Conservation (phyloP, 2,888 invertebrate genomes). For the Phorcus lineatus region DNA sequence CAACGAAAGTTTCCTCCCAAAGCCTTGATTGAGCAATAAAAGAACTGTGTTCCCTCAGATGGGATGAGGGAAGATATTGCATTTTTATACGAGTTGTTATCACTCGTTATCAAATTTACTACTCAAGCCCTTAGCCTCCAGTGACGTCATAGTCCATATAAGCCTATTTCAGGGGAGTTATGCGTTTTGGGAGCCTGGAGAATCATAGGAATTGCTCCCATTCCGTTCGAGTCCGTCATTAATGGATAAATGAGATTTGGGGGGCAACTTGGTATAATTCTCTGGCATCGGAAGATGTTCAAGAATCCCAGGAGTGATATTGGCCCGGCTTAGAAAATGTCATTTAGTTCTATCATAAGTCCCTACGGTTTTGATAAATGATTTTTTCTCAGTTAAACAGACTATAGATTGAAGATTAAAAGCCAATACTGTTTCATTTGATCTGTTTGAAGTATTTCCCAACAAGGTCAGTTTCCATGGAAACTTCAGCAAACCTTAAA, state of each 20-base stretch:
- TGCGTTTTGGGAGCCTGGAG: neutral
- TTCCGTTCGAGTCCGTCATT: neutral
- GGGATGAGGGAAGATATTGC: neutral
- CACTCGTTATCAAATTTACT: conserved; percentile 1
- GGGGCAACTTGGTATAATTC: neutral
- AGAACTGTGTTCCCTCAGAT: neutral
- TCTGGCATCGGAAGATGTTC: neutral
- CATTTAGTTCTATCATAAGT: neutral
- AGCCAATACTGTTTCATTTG: neutral
- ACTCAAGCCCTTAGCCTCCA: neutral
- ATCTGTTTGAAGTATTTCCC: neutral
- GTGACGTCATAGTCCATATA: neutral
- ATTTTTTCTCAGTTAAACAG: no score
- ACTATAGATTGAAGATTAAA: neutral
- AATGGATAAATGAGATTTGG: neutral
- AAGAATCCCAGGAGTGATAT: no score
- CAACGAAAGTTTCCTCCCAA: neutral
- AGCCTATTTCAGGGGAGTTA: neutral
- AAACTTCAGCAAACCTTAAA: neutral
- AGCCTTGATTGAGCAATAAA: neutral
- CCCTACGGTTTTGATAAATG: neutral
- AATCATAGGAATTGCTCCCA: conserved; percentile 4
- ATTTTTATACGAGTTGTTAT: conserved; percentile 4
- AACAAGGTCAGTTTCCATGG: neutral
- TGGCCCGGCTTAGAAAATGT: neutral